Evolutionary conservation across 2,888 invertebrate genomes (phyloP).

Genomic region (Hemistola chrysoprasaria): DNA sequence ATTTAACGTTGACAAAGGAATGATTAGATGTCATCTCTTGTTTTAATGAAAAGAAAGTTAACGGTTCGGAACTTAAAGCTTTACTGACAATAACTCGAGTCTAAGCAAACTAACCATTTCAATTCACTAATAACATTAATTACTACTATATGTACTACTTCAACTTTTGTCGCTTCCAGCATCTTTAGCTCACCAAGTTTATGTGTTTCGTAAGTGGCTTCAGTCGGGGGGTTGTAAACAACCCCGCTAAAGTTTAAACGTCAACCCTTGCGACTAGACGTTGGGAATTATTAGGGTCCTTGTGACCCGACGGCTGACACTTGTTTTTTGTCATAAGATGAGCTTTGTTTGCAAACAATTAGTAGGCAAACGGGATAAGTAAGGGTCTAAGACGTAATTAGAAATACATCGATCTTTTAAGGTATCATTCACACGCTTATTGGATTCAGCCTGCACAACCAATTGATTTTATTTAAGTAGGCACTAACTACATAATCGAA

Average conservation of each 20-base stretch:
- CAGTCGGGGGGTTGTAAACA: constrained; percentile 61
- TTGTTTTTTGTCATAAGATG: constrained; percentile 48
- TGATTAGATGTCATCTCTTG: too few species aligned
- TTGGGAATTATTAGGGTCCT: constrained; percentile 65
- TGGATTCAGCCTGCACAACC: too few species aligned
- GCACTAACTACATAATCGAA: too few species aligned
- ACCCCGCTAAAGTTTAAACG: constrained; percentile 66
- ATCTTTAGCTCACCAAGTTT: constrained; percentile 45
- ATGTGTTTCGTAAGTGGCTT: constrained; percentile 62
- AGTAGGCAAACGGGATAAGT: constrained; percentile 12
- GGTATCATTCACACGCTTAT: too few species aligned
- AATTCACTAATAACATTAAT: too few species aligned
- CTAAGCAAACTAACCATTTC: too few species aligned
- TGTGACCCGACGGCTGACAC: constrained; percentile 47
- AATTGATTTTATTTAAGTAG: too few species aligned
- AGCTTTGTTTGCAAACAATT: constrained; percentile 19
- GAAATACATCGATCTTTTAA: not conserved
- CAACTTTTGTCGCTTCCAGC: constrained; percentile 42
- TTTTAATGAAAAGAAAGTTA: too few species aligned
- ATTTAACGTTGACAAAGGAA: too few species aligned
- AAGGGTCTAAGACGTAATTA: constrained; percentile 12
- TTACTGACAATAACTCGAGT: too few species aligned
- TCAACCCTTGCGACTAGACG: constrained; percentile 60
- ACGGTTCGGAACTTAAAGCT: too few species aligned
- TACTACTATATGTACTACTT: too few species aligned